phyloP scores from a whole-genome alignment of 1,140 invertebrate genomes.

The Drosophila aff. region DNA sequence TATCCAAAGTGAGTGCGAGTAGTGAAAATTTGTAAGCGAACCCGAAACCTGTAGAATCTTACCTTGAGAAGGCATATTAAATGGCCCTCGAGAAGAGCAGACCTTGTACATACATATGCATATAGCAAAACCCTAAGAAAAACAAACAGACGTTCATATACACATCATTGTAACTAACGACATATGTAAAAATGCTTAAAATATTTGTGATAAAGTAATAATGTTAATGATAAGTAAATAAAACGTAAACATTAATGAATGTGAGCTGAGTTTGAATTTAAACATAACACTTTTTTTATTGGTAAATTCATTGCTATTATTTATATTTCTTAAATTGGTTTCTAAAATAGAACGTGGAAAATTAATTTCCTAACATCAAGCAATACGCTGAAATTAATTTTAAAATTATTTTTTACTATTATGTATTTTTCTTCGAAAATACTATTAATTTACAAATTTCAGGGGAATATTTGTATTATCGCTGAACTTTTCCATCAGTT shows the following conservation, averaged over 20 bases:
- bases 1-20: constrained; percentile 54
- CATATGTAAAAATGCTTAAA: constrained; percentile 83
- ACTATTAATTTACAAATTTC: too few species aligned
- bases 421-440: too few species aligned
- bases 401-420: too few species aligned
- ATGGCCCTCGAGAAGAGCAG: constrained; percentile 53
- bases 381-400: too few species aligned
- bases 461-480: too few species aligned
- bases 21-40: constrained; percentile 53
- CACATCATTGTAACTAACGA: constrained; percentile 81
- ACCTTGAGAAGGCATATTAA: constrained; percentile 49
- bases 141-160: constrained; percentile 51
- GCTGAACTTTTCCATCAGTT: too few species aligned
- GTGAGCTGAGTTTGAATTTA: constrained; percentile 3
- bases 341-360: too few species aligned
- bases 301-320: neutral
- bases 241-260: constrained; percentile 69
- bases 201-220: constrained; percentile 84
- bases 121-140: constrained; percentile 17
- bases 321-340: too few species aligned
- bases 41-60: constrained; percentile 55
- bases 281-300: neutral
- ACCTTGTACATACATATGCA: constrained; percentile 66
- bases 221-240: constrained; percentile 79
- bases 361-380: too few species aligned